Evolutionary conservation across 2,797 vertebrate species (phyloP), one percentile per base, ranked within the genome.

Genomic region (Thalassophryne amazonica): DNA sequence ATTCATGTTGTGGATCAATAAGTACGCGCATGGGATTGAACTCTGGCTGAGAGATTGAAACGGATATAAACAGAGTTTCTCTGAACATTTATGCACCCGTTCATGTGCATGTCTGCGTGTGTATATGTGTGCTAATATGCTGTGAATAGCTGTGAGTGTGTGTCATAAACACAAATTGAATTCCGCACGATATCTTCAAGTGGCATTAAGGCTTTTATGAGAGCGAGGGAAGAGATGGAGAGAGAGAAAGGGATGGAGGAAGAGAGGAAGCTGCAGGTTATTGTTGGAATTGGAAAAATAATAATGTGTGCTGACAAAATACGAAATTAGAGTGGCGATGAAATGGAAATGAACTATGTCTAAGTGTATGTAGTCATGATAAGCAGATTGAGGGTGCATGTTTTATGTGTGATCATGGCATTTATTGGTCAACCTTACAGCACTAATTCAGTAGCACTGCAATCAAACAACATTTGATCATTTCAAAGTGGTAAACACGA

Each of bases 281-380:
- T 75, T 82, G 59, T 68, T 70, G 41, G 38, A 58, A 66, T 50
- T 67, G 57, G 67, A 76, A 81, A 80, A 76, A 71, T 69, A 80
- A 81, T 83, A 80, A 81, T 73, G 43, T 60, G 50, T 30, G 40
- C 32, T 38, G 52, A 73, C 54, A 66, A 77, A 76, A 74, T 37
- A 48, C 29, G 5, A 78, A 83, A 83, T 82, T 66, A 76, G 58
- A 64, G 56, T 56, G 53, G 51, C 72, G 50, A 51, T 42, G 56
- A 33, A 71, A 56, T 50, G 65, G 78, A 82, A 81, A 82, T 83
- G 39, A 83, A 80, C 20, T 51, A 33, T 56, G 14, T 56, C 24
- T 51, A 33, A 56, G 14, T 57, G 54, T 65, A 52, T 65, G 66
- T 59, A 49, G 50, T 49, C 64, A 52, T 47, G 58, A 68, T 41